Base-by-base conservation (phyloP, 2,797 vertebrate species). In the Scolopax bukidnonensis region DNA sequence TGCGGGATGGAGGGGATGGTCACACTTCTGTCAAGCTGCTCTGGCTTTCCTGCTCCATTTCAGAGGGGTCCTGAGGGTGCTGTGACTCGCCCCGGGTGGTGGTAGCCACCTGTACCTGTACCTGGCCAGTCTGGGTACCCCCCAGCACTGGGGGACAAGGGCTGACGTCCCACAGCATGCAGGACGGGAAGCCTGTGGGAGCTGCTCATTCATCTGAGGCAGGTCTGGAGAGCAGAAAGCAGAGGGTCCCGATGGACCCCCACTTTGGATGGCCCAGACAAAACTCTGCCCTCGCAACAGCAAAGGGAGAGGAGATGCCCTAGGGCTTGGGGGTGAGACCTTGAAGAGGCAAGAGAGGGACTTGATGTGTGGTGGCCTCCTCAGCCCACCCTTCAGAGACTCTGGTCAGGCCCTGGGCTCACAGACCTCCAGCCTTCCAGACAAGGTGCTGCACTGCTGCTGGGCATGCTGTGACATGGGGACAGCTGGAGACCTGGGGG, bases 361-460 rank as follows among this genome's bases (percentile, higher is more conserved):
- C 60, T 8, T 18, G 3, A 2, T 8, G 14, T 0, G 0, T 13
- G 7, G 5, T 11, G 32, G 28, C 28, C 59, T 24, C 54, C 36
- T 10, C 65, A 33, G 65, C 36, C 23, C 45, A 27, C 30, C 43
- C 33, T 41, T 18, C 32, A 23, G 14, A n/a, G 54, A 13, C 43
- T 23, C 60, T 45, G 76, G 25, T 23, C 48, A 14, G 25, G 76
- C 10, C 30, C 47, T 41, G 60, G 38, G 24, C 32, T 64, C 24
- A 2, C 60, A 54, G 75, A 43, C 25, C n/a, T 43, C 20, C 61
- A 17, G 48, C 19, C 48, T 18, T 32, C 47, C 59, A 45, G 61
- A 14, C 2, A 16, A 36, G 48, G 17, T 47, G 51, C 50, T 36
- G 16, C 25, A 38, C 45, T 61, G 56, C 28, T 40, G 36, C 75